Percentiles rank a stretch among this genome's conserved stretches.
phyloP scores from a whole-genome alignment of 2,888 invertebrate species.

The Bombylius major region DNA sequence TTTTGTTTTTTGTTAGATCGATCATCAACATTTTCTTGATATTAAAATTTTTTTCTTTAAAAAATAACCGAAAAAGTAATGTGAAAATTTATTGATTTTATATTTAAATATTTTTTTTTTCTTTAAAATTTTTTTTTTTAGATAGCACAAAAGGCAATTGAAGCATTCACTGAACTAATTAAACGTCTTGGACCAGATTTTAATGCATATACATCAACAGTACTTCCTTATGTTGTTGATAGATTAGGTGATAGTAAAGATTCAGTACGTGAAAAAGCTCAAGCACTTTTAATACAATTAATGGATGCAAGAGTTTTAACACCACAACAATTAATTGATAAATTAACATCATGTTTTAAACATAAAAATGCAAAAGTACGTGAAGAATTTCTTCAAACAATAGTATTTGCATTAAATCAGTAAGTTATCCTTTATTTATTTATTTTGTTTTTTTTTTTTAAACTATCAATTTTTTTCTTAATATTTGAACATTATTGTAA shows the following conservation, averaged over 20 bases:
- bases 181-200: constrained; percentile 81
- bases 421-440: constrained; percentile 37
- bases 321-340: constrained; percentile 60
- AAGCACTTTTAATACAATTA: constrained; percentile 55
- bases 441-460: background rate
- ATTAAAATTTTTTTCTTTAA: too few species aligned
- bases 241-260: constrained; percentile 54
- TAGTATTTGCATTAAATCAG: constrained; percentile 73
- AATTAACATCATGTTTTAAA: constrained; percentile 51
- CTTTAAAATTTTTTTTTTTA: constrained; percentile 34
- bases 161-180: constrained; percentile 72
- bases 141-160: constrained; percentile 86
- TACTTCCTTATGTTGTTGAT: constrained; percentile 71
- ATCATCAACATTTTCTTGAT: too few species aligned
- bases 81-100: too few species aligned
- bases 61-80: too few species aligned
- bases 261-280: constrained; percentile 58
- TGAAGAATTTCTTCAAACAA: constrained; percentile 74
- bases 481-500: background rate
- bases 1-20: too few species aligned
- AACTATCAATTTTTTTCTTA: background rate
- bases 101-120: too few species aligned
- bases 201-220: constrained; percentile 70
- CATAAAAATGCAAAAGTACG: constrained; percentile 90
- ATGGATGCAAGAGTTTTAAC: constrained; percentile 57